A percentile compares a stretch with the other conserved stretches of the same genome.
Evolutionary conservation across 2,888 invertebrate species (phyloP).

Genomic region (Agrochola lota): DNA sequence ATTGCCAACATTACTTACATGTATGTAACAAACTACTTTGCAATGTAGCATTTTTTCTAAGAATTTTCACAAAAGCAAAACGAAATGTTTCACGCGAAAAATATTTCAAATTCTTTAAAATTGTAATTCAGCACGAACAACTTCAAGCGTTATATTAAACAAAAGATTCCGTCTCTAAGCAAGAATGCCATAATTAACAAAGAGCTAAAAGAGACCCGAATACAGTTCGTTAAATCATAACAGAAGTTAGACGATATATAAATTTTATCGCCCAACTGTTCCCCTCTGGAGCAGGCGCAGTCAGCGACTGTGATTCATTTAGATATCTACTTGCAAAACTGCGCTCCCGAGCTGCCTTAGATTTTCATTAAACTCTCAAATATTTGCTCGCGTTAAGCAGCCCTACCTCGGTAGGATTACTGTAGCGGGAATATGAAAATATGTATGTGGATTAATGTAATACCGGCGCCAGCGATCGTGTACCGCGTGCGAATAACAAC

Average conservation of each 20-base stretch:
- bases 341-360: slow-evolving; percentile 80
- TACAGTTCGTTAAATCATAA: slow-evolving; percentile 87
- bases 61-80: slow-evolving; percentile 54
- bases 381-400: slow-evolving; percentile 83
- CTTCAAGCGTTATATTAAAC: slow-evolving; percentile 59
- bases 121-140: slow-evolving; percentile 54
- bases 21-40: slow-evolving; percentile 45
- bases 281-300: slow-evolving; percentile 76
- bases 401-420: slow-evolving; percentile 78
- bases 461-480: slow-evolving; percentile 73
- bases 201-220: slow-evolving; percentile 79
- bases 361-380: slow-evolving; percentile 88
- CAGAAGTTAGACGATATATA: slow-evolving; percentile 87
- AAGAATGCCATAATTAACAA: slow-evolving; percentile 82
- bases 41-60: slow-evolving; percentile 43
- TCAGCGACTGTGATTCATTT: slow-evolving; percentile 84
- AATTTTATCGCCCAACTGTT: slow-evolving; percentile 85
- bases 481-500: slow-evolving; percentile 79
- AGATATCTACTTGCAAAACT: slow-evolving; percentile 82
- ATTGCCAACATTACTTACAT: slow-evolving; percentile 39
- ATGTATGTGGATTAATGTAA: slow-evolving; percentile 82
- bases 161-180: slow-evolving; percentile 66
- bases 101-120: slow-evolving; percentile 51
- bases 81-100: slow-evolving; percentile 47
- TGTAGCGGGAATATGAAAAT: slow-evolving; percentile 83